Percentiles rank a stretch among this genome's conserved stretches.
Conservation (phyloP, 1,140 invertebrate species). For the Lordiphosa mommai region DNA sequence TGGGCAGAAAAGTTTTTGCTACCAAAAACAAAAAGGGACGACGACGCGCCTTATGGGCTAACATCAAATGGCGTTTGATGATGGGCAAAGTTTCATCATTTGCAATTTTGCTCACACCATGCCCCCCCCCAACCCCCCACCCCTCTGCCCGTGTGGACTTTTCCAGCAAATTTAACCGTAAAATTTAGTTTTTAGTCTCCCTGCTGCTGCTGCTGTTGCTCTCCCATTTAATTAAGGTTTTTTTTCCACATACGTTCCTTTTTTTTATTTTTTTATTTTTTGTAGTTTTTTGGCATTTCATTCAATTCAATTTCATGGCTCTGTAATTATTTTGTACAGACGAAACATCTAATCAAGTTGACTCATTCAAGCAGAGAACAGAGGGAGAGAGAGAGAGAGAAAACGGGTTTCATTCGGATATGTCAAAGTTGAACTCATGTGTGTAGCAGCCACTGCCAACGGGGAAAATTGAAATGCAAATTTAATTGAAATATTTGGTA, state of each 20-base stretch:
- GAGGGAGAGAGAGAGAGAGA: neutral
- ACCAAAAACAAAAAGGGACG: slow-evolving; percentile 2
- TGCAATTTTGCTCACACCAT: slow-evolving; percentile 42
- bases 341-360: slow-evolving; percentile 51
- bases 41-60: neutral
- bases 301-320: slow-evolving; percentile 69
- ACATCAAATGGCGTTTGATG: slow-evolving; percentile 58
- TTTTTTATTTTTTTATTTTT: slow-evolving; percentile 17
- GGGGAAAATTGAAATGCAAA: slow-evolving; percentile 2
- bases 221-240: slow-evolving; percentile 9
- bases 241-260: neutral
- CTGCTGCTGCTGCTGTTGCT: neutral
- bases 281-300: slow-evolving; percentile 54
- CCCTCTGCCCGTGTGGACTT: slow-evolving; percentile 15
- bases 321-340: slow-evolving; percentile 63
- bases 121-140: neutral
- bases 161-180: slow-evolving; percentile 64
- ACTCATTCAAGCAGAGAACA: slow-evolving; percentile 38
- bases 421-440: slow-evolving; percentile 34
- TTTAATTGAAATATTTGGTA: slow-evolving; percentile 1
- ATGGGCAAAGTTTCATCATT: slow-evolving; percentile 67
- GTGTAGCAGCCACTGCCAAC: neutral
- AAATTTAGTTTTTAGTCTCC: slow-evolving; percentile 28
- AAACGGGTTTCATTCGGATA: slow-evolving; percentile 18
- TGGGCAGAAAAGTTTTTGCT: slow-evolving; percentile 2